phyloP scores from a whole-genome alignment of 1,140 invertebrate genomes.

The Neodiprion pinetum region DNA sequence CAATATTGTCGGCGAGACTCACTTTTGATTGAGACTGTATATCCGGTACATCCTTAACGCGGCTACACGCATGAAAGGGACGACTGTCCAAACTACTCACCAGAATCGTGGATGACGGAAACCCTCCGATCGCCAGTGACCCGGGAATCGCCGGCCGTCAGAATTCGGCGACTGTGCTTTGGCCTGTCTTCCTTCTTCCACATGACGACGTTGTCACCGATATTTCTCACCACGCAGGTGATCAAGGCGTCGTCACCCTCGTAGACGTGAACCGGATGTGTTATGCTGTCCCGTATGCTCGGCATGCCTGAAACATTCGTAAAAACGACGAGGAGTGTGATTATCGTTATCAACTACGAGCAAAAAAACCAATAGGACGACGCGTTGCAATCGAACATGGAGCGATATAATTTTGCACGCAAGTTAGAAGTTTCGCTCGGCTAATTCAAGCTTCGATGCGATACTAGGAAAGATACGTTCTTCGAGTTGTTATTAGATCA shows the following conservation, averaged over 20 bases:
- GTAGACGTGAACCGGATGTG: constrained; percentile 49
- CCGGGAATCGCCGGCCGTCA: constrained; percentile 76
- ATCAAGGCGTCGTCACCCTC: constrained; percentile 78
- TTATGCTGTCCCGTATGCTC: constrained; percentile 1
- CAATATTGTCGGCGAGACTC: too few species aligned
- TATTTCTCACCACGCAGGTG: constrained; percentile 77
- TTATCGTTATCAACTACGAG: too few species aligned
- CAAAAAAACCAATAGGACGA: too few species aligned
- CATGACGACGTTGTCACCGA: constrained; percentile 72
- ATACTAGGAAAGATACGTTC: too few species aligned
- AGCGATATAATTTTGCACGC: too few species aligned
- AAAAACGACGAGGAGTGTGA: too few species aligned
- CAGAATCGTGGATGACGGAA: constrained; percentile 75
- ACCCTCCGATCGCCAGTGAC: constrained; percentile 76
- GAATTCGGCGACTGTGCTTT: constrained; percentile 61
- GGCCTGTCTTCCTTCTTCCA: constrained; percentile 74
- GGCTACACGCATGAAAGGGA: not conserved
- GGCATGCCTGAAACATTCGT: not conserved
- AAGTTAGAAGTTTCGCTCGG: too few species aligned
- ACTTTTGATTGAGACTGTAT: too few species aligned
- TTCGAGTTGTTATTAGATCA: too few species aligned
- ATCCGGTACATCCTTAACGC: too few species aligned
- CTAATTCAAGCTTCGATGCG: too few species aligned
- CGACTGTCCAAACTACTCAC: constrained; percentile 51
- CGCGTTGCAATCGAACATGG: too few species aligned